A percentile compares a stretch with the other conserved stretches of the same genome.
phyloP scores from a whole-genome alignment of 2,113 vertebrate species.

The Micronycteris hirsuta region DNA sequence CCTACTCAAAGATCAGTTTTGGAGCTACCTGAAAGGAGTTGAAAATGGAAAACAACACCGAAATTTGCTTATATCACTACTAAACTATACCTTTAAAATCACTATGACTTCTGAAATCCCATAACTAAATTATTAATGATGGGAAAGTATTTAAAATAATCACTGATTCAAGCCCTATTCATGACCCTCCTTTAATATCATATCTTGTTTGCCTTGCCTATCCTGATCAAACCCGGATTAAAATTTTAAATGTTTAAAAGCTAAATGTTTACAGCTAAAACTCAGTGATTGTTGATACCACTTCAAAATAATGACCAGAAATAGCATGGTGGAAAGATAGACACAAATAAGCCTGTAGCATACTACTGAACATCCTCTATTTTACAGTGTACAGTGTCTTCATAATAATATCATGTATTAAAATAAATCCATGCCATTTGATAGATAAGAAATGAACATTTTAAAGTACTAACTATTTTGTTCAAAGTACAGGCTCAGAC shows the following conservation, averaged over 20 bases:
- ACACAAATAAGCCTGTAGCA: not conserved
- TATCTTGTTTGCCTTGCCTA: not conserved
- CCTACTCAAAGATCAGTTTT: not conserved
- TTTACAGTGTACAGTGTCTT: not conserved
- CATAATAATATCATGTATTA: not conserved
- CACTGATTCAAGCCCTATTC: not conserved
- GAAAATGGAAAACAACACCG: not conserved
- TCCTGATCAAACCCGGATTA: not conserved
- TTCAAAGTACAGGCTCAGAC: not conserved
- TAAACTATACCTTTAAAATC: not conserved
- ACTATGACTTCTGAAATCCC: not conserved
- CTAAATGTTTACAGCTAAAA: not conserved
- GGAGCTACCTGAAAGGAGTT: not conserved
- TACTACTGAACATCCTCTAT: not conserved
- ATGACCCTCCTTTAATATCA: not conserved
- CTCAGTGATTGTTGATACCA: not conserved
- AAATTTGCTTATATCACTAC: not conserved
- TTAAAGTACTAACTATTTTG: not conserved
- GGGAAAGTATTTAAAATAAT: not conserved
- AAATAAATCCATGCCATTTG: not conserved
- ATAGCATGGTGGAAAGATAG: not conserved
- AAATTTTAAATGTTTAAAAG: not conserved
- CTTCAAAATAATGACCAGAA: not conserved
- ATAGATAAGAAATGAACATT: not conserved
- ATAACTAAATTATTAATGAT: not conserved